Base-by-base conservation (phyloP, 2,888 invertebrate species). In the Cybosia mesomella region DNA sequence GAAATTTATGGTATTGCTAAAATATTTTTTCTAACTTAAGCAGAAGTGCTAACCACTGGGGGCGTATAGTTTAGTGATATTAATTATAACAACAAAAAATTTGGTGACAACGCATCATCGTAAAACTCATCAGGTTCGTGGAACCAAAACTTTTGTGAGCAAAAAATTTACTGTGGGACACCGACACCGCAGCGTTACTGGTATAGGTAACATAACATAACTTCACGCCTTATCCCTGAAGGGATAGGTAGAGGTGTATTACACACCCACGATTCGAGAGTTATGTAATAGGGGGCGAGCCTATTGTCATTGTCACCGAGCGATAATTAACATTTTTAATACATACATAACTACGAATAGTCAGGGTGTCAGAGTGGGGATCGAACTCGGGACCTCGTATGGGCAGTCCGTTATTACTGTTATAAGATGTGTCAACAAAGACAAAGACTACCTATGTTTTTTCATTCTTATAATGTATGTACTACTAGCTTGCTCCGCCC, bases 31-130 rank as follows among this genome's bases (percentile, higher is more conserved):
- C 24, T 70, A 36, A 1, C 62, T 58, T 72, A 68, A 70, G 61
- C 61, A 63, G 70, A 77, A 73, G 72, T 72, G 70, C 64, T 67
- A 70, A 70, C 64, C 71, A 64, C 68, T 74, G 70, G 78, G 80
- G 80, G 82, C 77, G 83, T 78, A 70, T 70, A 80, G 78, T 79
- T 82, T 80, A 73, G 70, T 70, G 66, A 78, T 74, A 85, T 83
- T 75, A 83, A 83, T 85, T 78, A 80, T 72, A 65, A 60, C 62
- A 43, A 71, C 81, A 82, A 83, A 85, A 84, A 82, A 78, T 63
- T 69, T 82, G 79, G 84, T 82, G 85, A 85, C 85, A 83, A 79
- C 79, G 28, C 65, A 68, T 75, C 72, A 75, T 74, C 76, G 73
- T 77, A 76, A 81, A 76, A 66, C 75, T 71, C 69, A 79, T 77